These are phyloP conservation scores for Diarsia dahlii DNA, from an alignment of 2,888 invertebrate genomes.

Conservation along the genomic window DNA sequence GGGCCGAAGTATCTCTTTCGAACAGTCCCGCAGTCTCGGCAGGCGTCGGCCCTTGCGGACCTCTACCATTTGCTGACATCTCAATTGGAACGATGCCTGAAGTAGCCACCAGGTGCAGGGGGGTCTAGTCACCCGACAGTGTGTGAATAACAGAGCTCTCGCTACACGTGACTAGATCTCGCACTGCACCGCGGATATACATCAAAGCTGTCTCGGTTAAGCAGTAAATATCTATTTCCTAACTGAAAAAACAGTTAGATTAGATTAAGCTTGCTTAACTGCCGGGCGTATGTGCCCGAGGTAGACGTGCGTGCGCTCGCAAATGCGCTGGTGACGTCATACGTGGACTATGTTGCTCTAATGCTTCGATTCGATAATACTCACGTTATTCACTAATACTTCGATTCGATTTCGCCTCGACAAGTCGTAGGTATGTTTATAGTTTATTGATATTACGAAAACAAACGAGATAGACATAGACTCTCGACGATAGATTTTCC, in stretches of 20 bases:
- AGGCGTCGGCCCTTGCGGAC: too few species aligned
- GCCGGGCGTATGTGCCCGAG: background rate
- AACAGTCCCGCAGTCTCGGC: too few species aligned
- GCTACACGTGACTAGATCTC: background rate
- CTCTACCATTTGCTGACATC: too few species aligned
- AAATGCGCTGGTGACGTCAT: background rate
- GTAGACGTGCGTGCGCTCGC: too few species aligned
- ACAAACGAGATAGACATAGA: too few species aligned
- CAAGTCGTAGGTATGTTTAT: too few species aligned
- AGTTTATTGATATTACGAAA: too few species aligned
- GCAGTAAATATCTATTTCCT: background rate
- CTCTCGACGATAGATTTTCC: too few species aligned
- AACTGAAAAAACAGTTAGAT: background rate
- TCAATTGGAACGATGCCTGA: background rate
- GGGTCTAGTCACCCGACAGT: background rate
- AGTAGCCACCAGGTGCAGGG: background rate
- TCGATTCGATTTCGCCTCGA: too few species aligned
- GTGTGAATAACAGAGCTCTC: background rate
- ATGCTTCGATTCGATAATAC: too few species aligned
- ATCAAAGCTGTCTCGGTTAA: background rate
- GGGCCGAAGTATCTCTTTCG: too few species aligned
- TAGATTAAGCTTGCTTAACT: background rate
- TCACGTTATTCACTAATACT: too few species aligned
- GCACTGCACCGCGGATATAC: background rate
- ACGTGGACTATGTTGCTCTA: background rate